phyloP scores from a whole-genome alignment of 2,113 vertebrate genomes.

The Toxostoma redivivum region DNA sequence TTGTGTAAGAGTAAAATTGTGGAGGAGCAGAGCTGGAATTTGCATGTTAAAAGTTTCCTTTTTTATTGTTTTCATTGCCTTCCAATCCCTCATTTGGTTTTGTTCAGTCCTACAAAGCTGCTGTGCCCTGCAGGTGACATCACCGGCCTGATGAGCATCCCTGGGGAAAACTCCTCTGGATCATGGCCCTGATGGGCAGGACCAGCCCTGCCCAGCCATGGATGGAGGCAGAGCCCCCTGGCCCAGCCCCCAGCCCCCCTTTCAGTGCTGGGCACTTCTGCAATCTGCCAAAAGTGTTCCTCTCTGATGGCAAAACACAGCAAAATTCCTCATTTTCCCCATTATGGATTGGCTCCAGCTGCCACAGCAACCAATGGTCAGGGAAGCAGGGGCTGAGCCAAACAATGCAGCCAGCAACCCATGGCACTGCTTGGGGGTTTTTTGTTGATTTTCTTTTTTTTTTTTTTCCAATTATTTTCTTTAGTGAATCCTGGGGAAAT shows the following conservation, averaged over 20 bases:
- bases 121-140: not conserved
- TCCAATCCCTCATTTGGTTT: not conserved
- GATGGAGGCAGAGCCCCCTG: not conserved
- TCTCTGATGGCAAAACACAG: not conserved
- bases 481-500: not conserved
- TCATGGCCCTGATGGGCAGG: accelerated
- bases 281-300: not conserved
- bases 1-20: not conserved
- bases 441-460: not conserved
- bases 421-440: not conserved
- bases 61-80: not conserved
- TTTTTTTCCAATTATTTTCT: not conserved
- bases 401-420: not conserved
- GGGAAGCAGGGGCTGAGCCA: not conserved
- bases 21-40: slow-evolving; percentile 10
- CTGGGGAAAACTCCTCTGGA: not conserved
- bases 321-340: not conserved
- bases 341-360: not conserved
- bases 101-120: not conserved
- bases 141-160: not conserved
- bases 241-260: accelerated
- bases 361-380: not conserved
- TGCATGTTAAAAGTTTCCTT: slow-evolving; percentile 10
- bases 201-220: accelerated
- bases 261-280: not conserved